phyloP scores from a whole-genome alignment of 2,888 invertebrate species.

The Nomada flava region DNA sequence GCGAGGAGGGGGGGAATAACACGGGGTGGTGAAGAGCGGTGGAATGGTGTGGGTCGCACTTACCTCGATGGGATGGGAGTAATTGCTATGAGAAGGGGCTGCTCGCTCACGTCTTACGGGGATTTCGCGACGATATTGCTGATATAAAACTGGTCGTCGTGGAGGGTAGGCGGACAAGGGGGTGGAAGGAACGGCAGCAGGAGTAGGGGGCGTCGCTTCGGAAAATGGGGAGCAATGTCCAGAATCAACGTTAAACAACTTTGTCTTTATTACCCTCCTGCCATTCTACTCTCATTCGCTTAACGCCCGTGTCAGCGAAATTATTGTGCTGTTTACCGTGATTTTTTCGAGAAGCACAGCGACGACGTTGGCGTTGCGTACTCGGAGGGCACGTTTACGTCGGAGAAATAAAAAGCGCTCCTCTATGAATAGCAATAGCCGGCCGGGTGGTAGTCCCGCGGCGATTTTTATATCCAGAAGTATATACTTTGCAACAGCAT shows the following conservation, averaged over 20 bases:
- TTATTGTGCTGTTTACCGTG: constrained; percentile 51
- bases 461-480: neutral
- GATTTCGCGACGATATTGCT: constrained; percentile 73
- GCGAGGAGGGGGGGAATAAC: constrained; percentile 11
- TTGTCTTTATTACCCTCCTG: constrained; percentile 31
- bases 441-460: neutral
- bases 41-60: constrained; percentile 64
- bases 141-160: constrained; percentile 60
- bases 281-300: neutral
- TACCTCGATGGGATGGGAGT: constrained; percentile 69
- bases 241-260: constrained; percentile 49
- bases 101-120: constrained; percentile 70
- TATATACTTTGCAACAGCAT: constrained; percentile 6
- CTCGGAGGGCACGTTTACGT: neutral
- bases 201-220: constrained; percentile 24
- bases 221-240: constrained; percentile 49
- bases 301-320: constrained; percentile 21
- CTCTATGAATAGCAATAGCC: constrained; percentile 30
- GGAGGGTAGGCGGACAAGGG: neutral
- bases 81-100: constrained; percentile 75
- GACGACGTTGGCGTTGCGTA: neutral
- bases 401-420: neutral
- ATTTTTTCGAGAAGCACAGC: constrained; percentile 24
- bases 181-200: neutral
- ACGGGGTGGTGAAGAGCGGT: constrained; percentile 49